A percentile compares a stretch with the other conserved stretches of the same genome.
Evolutionary conservation across 2,888 invertebrate genomes (phyloP).

Genomic region (Tenodera sinensis): DNA sequence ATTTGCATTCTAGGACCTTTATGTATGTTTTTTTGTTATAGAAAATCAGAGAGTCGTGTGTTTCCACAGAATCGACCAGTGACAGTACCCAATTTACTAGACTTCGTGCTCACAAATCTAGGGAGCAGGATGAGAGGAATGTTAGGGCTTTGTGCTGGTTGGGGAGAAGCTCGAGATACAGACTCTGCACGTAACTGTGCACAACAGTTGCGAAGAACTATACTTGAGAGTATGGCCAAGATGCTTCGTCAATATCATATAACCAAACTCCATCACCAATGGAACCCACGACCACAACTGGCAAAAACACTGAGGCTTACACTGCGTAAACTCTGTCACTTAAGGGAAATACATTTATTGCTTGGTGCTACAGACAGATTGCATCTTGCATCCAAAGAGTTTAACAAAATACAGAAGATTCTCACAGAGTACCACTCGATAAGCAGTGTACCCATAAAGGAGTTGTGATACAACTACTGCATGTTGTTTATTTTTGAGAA

Average conservation of each 20-base stretch:
- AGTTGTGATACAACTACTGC: background rate
- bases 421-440: background rate
- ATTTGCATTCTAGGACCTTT: too few species aligned
- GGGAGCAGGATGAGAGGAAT: slow-evolving; percentile 5
- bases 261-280: background rate
- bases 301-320: background rate
- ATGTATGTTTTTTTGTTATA: slow-evolving; percentile 40
- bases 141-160: slow-evolving; percentile 21
- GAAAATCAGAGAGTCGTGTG: slow-evolving; percentile 67
- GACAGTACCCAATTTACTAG: slow-evolving; percentile 62
- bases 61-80: slow-evolving; percentile 62
- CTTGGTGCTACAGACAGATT: slow-evolving; percentile 15
- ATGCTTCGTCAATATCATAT: slow-evolving; percentile 11
- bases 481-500: background rate
- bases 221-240: slow-evolving; percentile 5
- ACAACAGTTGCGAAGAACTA: slow-evolving; percentile 8
- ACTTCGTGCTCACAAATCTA: slow-evolving; percentile 69
- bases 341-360: slow-evolving; percentile 17
- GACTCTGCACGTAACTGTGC: slow-evolving; percentile 18
- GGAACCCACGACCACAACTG: background rate
- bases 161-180: slow-evolving; percentile 1
- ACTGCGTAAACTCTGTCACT: slow-evolving; percentile 19
- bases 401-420: background rate
- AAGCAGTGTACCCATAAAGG: background rate
- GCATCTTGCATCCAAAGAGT: background rate